Conservation (phyloP, 2,113 vertebrate genomes). For the Grus americana region DNA sequence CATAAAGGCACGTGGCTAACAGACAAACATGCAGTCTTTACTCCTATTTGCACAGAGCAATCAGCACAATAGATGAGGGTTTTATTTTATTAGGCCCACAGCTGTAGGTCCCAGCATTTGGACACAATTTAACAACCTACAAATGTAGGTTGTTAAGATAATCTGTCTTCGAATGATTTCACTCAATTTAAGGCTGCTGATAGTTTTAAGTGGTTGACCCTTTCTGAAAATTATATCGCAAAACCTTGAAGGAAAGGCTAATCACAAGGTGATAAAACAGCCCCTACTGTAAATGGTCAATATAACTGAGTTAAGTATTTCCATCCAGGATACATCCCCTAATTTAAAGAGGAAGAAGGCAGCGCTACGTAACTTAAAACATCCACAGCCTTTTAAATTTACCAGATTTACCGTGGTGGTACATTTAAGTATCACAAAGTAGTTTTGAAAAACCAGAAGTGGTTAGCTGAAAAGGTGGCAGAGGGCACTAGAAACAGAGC, state of each 20-base stretch:
- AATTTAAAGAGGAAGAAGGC: not conserved
- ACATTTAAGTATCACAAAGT: not conserved
- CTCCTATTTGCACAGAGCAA: not conserved
- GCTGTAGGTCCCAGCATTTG: not conserved
- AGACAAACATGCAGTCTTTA: not conserved
- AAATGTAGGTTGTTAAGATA: not conserved
- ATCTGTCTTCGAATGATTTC: not conserved
- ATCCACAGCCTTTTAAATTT: not conserved
- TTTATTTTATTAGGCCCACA: not conserved
- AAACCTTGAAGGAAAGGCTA: not conserved
- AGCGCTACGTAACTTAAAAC: not conserved
- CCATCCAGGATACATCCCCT: not conserved
- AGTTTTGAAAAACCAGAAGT: not conserved
- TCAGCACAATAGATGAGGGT: not conserved
- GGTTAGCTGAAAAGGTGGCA: not conserved
- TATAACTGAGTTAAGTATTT: not conserved
- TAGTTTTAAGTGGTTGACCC: not conserved
- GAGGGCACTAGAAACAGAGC: not conserved
- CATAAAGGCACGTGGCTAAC: not conserved
- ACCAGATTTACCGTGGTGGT: not conserved
- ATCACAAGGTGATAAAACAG: not conserved
- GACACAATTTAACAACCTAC: not conserved
- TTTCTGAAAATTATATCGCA: not conserved
- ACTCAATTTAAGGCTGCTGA: not conserved
- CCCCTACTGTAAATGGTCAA: not conserved